These are phyloP conservation scores for Apamea crenata DNA, from an alignment of 2,888 invertebrate species.

Conservation along the genomic window DNA sequence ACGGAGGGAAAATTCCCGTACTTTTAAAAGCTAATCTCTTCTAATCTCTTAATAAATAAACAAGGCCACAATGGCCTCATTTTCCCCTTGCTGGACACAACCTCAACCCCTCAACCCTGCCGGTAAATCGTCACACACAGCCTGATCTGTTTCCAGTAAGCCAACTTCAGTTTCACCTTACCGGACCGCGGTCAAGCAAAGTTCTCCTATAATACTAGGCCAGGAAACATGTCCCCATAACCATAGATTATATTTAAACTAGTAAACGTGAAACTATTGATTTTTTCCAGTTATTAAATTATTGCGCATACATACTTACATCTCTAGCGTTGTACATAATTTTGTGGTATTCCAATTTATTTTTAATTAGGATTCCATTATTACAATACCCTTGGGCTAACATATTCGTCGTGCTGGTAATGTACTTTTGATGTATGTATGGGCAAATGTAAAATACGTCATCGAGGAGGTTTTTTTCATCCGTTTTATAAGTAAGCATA, in stretches of 20 bases:
- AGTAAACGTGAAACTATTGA: conserved; percentile 53
- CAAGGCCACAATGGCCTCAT: neutral
- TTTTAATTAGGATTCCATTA: conserved; percentile 60
- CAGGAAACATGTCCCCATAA: conserved; percentile 28
- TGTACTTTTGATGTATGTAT: conserved; percentile 39
- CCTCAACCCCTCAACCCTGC: neutral
- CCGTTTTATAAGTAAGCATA: neutral
- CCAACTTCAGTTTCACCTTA: conserved; percentile 18
- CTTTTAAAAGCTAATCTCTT: neutral
- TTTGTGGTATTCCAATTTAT: conserved; percentile 58
- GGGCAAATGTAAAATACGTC: neutral
- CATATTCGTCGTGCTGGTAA: conserved; percentile 41
- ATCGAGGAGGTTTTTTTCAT: neutral
- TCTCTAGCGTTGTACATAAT: conserved; percentile 36
- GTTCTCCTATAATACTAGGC: conserved; percentile 2
- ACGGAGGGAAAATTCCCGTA: neutral
- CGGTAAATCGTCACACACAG: neutral
- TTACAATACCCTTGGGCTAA: conserved; percentile 44
- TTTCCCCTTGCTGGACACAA: neutral
- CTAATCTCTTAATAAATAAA: neutral
- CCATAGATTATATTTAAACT: conserved; percentile 30
- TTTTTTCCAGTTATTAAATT: conserved; percentile 53
- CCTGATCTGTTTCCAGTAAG: conserved; percentile 6
- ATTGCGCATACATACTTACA: conserved; percentile 61
- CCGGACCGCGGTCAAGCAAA: neutral